Evolutionary conservation across 2,797 vertebrate species (phyloP).

Genomic region (Paedocypris micromegethes): DNA sequence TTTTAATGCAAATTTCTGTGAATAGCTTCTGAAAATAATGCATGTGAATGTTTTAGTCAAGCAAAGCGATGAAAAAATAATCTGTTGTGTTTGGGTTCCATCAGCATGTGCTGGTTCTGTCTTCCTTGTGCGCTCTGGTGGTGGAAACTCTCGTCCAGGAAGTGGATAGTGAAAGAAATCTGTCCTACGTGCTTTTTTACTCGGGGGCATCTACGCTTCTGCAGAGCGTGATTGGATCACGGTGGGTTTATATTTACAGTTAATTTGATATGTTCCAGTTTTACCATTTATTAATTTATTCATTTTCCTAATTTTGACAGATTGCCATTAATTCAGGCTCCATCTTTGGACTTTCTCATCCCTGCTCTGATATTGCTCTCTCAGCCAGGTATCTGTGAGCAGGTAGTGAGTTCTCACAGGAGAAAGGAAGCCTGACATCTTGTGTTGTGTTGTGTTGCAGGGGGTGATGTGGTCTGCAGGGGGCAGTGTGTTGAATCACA

Average conservation of each 20-base stretch:
- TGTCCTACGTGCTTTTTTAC: constrained; percentile 72
- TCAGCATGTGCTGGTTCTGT: constrained; percentile 75
- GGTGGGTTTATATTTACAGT: constrained; percentile 55
- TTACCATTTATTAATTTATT: background rate
- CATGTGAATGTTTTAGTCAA: too few relatives aligned
- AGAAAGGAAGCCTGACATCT: background rate
- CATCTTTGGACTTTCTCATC: constrained; percentile 75
- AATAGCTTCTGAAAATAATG: too few relatives aligned
- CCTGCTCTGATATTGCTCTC: constrained; percentile 69
- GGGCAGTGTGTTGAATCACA: constrained; percentile 40
- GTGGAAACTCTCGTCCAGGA: constrained; percentile 65
- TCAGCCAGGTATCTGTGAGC: constrained; percentile 33
- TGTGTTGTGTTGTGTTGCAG: constrained; percentile 13
- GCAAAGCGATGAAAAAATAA: background rate
- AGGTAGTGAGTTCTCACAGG: background rate
- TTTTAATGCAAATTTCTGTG: too few relatives aligned
- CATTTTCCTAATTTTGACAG: constrained; percentile 51
- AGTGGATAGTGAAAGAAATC: constrained; percentile 55
- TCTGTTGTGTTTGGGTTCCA: background rate
- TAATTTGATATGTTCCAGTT: background rate
- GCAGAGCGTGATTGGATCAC: constrained; percentile 72
- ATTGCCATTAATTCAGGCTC: constrained; percentile 75
- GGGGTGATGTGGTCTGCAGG: constrained; percentile 40
- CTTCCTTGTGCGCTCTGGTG: constrained; percentile 68
- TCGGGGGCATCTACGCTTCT: constrained; percentile 71